phyloP scores from a whole-genome alignment of 1,140 invertebrate species.

The Stratiolaelaps scimitus region DNA sequence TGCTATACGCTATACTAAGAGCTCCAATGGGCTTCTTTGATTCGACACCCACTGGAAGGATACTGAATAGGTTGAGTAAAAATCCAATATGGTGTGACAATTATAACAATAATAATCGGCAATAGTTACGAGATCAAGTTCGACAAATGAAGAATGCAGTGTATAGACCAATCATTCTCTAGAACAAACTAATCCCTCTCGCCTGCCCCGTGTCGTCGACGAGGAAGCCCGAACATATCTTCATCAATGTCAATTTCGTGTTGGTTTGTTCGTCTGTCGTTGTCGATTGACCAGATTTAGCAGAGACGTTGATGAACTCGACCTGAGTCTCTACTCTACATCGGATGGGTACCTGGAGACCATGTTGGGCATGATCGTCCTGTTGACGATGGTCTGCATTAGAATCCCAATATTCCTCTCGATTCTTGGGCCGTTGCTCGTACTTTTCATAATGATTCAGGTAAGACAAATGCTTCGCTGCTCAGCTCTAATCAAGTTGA shows the following conservation, averaged over 20 bases:
- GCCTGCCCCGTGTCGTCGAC: too few species aligned
- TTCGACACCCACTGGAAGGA: slow-evolving; percentile 37
- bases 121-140: too few species aligned
- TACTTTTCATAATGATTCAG: slow-evolving; percentile 18
- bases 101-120: slow-evolving; percentile 35
- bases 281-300: not conserved
- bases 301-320: slow-evolving; percentile 17
- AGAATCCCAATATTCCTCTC: not conserved
- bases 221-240: too few species aligned
- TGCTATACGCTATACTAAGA: slow-evolving; percentile 52
- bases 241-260: not conserved
- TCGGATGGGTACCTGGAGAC: not conserved
- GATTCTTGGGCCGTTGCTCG: not conserved
- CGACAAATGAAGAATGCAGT: too few species aligned
- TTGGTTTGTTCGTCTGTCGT: not conserved
- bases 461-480: not conserved
- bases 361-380: not conserved
- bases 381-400: not conserved
- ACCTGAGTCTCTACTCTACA: not conserved
- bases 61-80: slow-evolving; percentile 37
- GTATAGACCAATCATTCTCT: too few species aligned
- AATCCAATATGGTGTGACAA: too few species aligned
- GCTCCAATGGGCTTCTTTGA: slow-evolving; percentile 43
- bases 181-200: too few species aligned
- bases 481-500: too few species aligned